These are phyloP conservation scores for Poecilia picta DNA, from an alignment of 2,797 vertebrate genomes.

Conservation along the genomic window DNA sequence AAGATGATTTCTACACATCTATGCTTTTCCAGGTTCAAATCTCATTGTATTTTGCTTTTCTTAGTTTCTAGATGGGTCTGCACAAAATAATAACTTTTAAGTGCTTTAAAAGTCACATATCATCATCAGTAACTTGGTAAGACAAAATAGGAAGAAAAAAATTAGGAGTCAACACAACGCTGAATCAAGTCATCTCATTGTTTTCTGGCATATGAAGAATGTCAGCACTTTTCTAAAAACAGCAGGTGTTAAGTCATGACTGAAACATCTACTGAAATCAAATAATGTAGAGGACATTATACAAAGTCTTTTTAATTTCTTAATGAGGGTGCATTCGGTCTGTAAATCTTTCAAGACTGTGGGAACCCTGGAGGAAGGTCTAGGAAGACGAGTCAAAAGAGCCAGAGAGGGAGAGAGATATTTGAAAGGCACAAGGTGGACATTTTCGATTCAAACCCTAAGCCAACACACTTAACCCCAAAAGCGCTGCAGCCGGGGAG, in stretches of 20 bases:
- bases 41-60: neutral
- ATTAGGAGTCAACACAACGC: neutral
- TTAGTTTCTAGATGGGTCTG: neutral
- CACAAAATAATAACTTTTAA: neutral
- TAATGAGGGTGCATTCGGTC: neutral
- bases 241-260: neutral
- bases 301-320: neutral
- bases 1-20: neutral
- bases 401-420: neutral
- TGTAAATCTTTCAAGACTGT: neutral
- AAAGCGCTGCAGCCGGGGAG: constrained; percentile 26
- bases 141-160: neutral
- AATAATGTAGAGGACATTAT: neutral
- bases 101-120: neutral
- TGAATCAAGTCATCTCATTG: neutral
- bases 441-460: constrained; percentile 31
- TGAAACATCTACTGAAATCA: neutral
- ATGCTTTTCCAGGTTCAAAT: neutral
- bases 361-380: constrained; percentile 6
- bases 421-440: constrained; percentile 1
- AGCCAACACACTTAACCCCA: constrained; percentile 13
- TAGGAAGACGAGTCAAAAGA: constrained; percentile 25
- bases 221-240: neutral
- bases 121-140: neutral
- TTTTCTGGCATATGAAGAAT: neutral